Conservation (phyloP, 2,888 invertebrate genomes). For the Drosophila nigricruria region DNA sequence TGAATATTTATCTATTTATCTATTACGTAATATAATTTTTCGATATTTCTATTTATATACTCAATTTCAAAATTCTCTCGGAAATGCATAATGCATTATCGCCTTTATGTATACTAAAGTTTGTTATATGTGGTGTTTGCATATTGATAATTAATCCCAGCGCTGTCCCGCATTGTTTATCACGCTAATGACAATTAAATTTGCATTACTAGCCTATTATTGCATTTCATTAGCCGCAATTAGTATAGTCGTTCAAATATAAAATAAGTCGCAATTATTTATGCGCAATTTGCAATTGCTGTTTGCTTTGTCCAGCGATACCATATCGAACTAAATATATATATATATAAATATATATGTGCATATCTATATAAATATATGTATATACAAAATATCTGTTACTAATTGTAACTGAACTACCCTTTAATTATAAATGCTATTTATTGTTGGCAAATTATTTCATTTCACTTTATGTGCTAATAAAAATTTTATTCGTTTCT, state of each 20-base stretch:
- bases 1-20: not conserved
- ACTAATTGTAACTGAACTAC: constrained; percentile 65
- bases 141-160: constrained; percentile 30
- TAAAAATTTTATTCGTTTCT: constrained; percentile 9
- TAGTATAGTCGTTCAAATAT: constrained; percentile 43
- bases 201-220: constrained; percentile 52
- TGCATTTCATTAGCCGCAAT: constrained; percentile 59
- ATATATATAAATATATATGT: not conserved
- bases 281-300: constrained; percentile 32
- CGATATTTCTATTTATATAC: not conserved
- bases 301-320: constrained; percentile 31
- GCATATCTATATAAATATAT: not conserved
- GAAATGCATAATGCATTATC: constrained; percentile 7
- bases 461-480: constrained; percentile 31
- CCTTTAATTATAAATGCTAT: constrained; percentile 58
- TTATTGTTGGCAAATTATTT: constrained; percentile 39
- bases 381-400: constrained; percentile 14
- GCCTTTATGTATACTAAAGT: constrained; percentile 21
- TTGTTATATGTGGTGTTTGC: not conserved
- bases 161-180: constrained; percentile 36
- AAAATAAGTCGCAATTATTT: constrained; percentile 46
- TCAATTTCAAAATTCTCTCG: not conserved
- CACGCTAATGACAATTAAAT: constrained; percentile 55
- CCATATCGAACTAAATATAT: constrained; percentile 17
- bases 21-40: not conserved